phyloP scores from a whole-genome alignment of 30 jellyfish, hydroid and myxozoan species.

The Morbakka virulenta region DNA sequence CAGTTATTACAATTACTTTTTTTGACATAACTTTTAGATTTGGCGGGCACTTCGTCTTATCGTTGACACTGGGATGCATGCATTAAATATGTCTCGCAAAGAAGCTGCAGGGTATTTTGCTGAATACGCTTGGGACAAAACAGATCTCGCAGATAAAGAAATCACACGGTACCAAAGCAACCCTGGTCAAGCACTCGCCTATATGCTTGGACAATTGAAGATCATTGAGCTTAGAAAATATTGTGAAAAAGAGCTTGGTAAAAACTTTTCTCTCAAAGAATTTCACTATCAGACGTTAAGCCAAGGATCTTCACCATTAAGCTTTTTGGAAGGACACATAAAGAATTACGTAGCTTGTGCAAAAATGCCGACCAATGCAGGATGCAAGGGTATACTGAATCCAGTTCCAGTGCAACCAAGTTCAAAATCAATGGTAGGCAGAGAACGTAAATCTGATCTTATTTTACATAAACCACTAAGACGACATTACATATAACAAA shows the following conservation, averaged over 20 bases:
- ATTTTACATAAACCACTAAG: too few relatives aligned
- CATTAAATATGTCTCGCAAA: slow-evolving; percentile 70
- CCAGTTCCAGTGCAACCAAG: too few relatives aligned
- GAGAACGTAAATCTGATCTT: too few relatives aligned
- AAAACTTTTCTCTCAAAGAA: slow-evolving; percentile 65
- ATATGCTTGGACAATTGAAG: slow-evolving; percentile 97
- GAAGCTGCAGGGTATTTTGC: slow-evolving; percentile 80
- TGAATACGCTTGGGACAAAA: slow-evolving; percentile 95
- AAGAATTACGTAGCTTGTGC: slow-evolving; percentile 66
- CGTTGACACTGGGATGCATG: slow-evolving; percentile 98
- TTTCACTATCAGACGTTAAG: slow-evolving; percentile 92
- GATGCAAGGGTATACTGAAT: slow-evolving; percentile 66
- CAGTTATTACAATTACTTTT: neutral
- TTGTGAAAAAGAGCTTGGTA: slow-evolving; percentile 62
- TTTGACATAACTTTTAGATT: slow-evolving; percentile 39
- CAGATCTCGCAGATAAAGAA: slow-evolving; percentile 90
- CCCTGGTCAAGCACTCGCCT: slow-evolving; percentile 98
- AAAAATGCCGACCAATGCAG: slow-evolving; percentile 43
- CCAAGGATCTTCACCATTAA: slow-evolving; percentile 79
- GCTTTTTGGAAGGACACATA: slow-evolving; percentile 66
- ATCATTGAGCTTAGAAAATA: slow-evolving; percentile 77
- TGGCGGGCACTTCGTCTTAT: slow-evolving; percentile 98
- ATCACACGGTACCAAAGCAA: slow-evolving; percentile 97
- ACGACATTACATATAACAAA: too few relatives aligned
- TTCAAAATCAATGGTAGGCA: too few relatives aligned